phyloP scores from a whole-genome alignment of 2,888 invertebrate genomes.

The Nysson spinosus region DNA sequence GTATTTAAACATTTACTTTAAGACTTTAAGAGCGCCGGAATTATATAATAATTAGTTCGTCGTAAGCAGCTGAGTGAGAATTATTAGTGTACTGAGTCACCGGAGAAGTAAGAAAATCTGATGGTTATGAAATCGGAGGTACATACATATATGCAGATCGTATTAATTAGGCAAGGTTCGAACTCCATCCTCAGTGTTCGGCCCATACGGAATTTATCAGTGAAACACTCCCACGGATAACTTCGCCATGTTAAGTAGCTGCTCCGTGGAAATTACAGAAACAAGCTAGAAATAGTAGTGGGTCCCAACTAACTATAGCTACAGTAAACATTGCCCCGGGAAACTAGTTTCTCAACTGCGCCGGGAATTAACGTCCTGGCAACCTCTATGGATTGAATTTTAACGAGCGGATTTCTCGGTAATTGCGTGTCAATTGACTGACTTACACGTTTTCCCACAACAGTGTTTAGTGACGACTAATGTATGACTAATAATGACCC shows the following conservation, averaged over 20 bases:
- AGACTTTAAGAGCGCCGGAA: too few relatives aligned
- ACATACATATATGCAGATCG: conserved; percentile 42
- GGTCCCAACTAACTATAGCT: conserved; percentile 30
- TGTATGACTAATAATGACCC: too few relatives aligned
- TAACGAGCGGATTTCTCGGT: conserved; percentile 28
- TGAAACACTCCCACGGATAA: conserved; percentile 29
- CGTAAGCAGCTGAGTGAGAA: conserved; percentile 17
- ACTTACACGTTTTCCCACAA: too few relatives aligned
- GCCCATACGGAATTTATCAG: conserved; percentile 45
- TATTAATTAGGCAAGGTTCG: conserved; percentile 47
- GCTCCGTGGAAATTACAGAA: conserved; percentile 45
- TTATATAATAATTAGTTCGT: conserved; percentile 33
- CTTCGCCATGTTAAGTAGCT: conserved; percentile 39
- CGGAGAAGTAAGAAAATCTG: too few relatives aligned
- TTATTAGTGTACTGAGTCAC: conserved; percentile 44
- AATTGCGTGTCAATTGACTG: background rate
- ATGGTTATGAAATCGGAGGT: too few relatives aligned
- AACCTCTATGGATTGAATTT: conserved; percentile 44
- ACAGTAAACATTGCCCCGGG: conserved; percentile 9
- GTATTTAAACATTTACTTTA: too few relatives aligned
- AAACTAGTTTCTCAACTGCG: conserved; percentile 50
- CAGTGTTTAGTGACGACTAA: too few relatives aligned
- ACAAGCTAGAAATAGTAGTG: conserved; percentile 49
- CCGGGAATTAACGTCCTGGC: conserved; percentile 15
- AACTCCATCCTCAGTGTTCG: background rate